A percentile compares a stretch with the other conserved stretches of the same genome.
These are phyloP conservation scores for Lutraria rhynchaena DNA, from an alignment of 1,140 invertebrate genomes.

Conservation along the genomic window DNA sequence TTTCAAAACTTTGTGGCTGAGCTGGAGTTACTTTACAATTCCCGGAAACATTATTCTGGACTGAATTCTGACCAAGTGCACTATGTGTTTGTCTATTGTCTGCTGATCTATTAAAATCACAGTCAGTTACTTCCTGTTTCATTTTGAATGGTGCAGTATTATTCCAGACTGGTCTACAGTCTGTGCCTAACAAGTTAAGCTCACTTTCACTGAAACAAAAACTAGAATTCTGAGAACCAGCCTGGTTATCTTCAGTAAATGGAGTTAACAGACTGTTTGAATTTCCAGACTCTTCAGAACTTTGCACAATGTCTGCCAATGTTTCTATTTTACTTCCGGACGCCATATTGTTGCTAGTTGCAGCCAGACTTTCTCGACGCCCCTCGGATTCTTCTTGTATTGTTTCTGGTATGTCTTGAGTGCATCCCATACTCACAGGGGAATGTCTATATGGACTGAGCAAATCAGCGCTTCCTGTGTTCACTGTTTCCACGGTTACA, in stretches of 20 bases:
- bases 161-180: conserved; percentile 8
- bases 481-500: background rate
- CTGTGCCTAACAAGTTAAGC: background rate
- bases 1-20: conserved; percentile 31
- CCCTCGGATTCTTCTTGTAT: conserved; percentile 50
- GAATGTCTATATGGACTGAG: conserved; percentile 27
- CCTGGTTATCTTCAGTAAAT: background rate
- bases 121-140: background rate
- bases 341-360: background rate
- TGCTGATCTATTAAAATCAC: background rate
- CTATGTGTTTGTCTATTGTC: background rate
- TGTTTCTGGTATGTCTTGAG: conserved; percentile 53
- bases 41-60: conserved; percentile 3
- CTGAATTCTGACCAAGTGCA: background rate
- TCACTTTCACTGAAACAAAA: conserved; percentile 30
- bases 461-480: background rate
- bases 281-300: conserved; percentile 37
- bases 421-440: conserved; percentile 18
- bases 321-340: conserved; percentile 38
- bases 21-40: conserved; percentile 28
- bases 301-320: conserved; percentile 40
- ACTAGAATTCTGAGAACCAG: conserved; percentile 34
- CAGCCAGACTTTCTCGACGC: conserved; percentile 30
- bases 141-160: background rate
- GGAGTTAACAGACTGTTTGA: conserved; percentile 1